phyloP scores from a whole-genome alignment of 2,113 vertebrate species.

The Phyllopteryx taeniolatus region DNA sequence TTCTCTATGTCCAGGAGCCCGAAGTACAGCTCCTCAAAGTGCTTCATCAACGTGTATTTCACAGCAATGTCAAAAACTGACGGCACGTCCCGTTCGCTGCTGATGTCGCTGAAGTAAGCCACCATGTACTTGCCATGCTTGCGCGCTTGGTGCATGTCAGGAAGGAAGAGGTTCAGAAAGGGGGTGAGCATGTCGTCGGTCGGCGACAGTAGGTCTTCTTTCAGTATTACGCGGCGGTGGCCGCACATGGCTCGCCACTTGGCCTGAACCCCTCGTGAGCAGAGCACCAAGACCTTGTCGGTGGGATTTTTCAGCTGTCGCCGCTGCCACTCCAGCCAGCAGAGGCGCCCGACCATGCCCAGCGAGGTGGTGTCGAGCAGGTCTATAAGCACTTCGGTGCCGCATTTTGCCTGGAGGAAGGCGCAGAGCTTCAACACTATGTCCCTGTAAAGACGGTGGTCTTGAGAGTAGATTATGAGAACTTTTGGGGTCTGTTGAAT shows the following conservation, averaged over 20 bases:
- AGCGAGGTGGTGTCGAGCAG: slow-evolving; percentile 80
- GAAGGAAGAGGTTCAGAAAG: slow-evolving; percentile 85
- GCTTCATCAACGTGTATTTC: slow-evolving; percentile 86
- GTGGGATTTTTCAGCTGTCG: slow-evolving; percentile 75
- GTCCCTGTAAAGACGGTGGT: slow-evolving; percentile 84
- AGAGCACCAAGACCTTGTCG: slow-evolving; percentile 88
- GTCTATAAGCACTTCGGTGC: slow-evolving; percentile 86
- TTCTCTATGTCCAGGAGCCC: slow-evolving; percentile 88
- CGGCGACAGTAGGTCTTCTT: slow-evolving; percentile 77
- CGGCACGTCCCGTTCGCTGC: slow-evolving; percentile 77
- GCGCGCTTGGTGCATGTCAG: slow-evolving; percentile 84
- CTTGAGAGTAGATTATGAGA: slow-evolving; percentile 88
- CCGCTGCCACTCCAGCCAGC: slow-evolving; percentile 87
- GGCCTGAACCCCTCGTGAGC: slow-evolving; percentile 85
- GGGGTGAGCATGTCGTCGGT: slow-evolving; percentile 86
- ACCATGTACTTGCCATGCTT: slow-evolving; percentile 86
- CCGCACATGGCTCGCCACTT: slow-evolving; percentile 92
- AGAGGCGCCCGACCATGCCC: slow-evolving; percentile 78
- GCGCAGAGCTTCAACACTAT: slow-evolving; percentile 88
- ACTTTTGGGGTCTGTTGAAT: slow-evolving; percentile 69
- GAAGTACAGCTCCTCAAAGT: slow-evolving; percentile 90
- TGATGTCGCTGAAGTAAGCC: slow-evolving; percentile 88
- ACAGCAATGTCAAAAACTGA: slow-evolving; percentile 83
- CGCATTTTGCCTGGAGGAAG: slow-evolving; percentile 85
- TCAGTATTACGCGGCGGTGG: slow-evolving; percentile 66